Percentiles rank a stretch among this genome's conserved stretches.
Conservation (phyloP, 2,113 vertebrate genomes). For the Lophura nycthemera region DNA sequence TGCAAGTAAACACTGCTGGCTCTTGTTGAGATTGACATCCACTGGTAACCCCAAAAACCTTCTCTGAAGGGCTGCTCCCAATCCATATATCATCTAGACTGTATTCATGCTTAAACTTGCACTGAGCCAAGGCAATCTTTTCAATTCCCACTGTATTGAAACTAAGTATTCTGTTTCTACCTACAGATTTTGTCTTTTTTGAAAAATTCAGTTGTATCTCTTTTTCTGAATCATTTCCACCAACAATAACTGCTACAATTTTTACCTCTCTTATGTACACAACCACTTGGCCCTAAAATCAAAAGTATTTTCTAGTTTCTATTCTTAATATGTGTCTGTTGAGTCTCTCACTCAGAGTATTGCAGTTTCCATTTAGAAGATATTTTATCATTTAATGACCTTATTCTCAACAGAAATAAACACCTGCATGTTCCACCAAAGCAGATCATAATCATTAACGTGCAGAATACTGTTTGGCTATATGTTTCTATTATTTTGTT, state of each 20-base stretch:
- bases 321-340: neutral
- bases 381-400: neutral
- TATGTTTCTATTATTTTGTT: neutral
- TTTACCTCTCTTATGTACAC: neutral
- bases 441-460: neutral
- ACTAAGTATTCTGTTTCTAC: neutral
- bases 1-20: neutral
- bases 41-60: neutral
- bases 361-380: neutral
- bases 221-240: neutral
- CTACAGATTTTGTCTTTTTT: neutral
- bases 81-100: neutral
- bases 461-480: neutral
- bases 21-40: neutral
- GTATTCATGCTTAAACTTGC: neutral
- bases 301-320: neutral
- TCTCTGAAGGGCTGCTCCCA: neutral
- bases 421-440: neutral
- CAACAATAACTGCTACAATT: neutral
- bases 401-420: neutral
- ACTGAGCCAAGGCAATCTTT: neutral
- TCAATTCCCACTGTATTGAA: neutral
- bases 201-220: neutral
- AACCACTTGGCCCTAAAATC: neutral
- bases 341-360: neutral